Evolutionary conservation across 2,113 vertebrate genomes (phyloP), one percentile per base, ranked within the genome.

Genomic region (Phyllopteryx taeniolatus): DNA sequence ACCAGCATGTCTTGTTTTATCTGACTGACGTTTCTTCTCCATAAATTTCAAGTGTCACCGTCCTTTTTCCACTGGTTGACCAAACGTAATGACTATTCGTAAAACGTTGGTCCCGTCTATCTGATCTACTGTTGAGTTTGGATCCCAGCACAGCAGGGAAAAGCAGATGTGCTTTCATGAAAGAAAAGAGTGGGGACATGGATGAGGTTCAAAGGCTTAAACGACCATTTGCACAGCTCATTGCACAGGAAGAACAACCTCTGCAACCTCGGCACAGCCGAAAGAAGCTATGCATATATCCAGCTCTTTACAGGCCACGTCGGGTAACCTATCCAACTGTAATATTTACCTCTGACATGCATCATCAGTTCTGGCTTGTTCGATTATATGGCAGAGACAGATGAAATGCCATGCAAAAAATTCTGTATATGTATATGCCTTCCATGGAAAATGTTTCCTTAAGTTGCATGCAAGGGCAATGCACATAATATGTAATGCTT

Each of bases 141-240:
- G 10, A 44, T 44, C 6, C 43, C 43, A 44, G 43, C 3, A 44
- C 10, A 44, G 43, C 43, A 44, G 43, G 43, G 10, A 44, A 44
- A 44, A 44, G 6, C 6, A 6, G 43, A 44, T 10, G 43, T 44
- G 43, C 43, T 44, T 44, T 44, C 47, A 74, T 27, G 68, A 57
- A 31, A 76, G 64, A 81, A 53, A 66, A 53, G 70, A 54, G n/a
- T 63, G 35, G 39, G 53, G 70, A 70, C 2, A 33, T 57, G 53
- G 14, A 19, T 11, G 57, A 57, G n/a, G 66, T 66, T 53, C 77
- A 22, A 60, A 67, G 71, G 60, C 79, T 71, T 76, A 70, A 84
- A 84, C 77, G 67, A 73, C 57, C 73, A 63, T 87, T 79, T 80
- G 73, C 75, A 79, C 73, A 76, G 80, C 78, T 89, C 86, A 82